A percentile compares a stretch with the other conserved stretches of the same genome.
phyloP scores from a whole-genome alignment of 2,113 vertebrate genomes.

The Tiliqua scincoides region DNA sequence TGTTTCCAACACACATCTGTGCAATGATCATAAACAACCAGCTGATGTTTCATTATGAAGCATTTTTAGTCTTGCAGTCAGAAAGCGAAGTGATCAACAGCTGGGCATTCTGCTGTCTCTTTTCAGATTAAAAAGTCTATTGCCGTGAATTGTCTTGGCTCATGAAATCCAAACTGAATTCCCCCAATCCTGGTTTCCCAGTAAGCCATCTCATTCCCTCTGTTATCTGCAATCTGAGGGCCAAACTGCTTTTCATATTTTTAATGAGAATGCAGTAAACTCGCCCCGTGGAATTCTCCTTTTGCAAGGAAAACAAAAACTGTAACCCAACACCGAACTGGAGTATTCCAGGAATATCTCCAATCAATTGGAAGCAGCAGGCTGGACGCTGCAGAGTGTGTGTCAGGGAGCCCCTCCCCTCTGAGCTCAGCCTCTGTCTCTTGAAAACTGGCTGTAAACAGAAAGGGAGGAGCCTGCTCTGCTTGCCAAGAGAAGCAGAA shows the following conservation, averaged over 20 bases:
- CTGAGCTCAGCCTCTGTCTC: conserved; percentile 44
- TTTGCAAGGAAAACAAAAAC: not conserved
- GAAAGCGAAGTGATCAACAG: not conserved
- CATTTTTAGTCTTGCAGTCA: not conserved
- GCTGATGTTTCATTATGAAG: not conserved
- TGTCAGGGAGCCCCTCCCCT: not conserved
- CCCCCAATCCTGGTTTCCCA: not conserved
- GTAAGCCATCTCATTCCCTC: not conserved
- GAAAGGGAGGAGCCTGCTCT: conserved; percentile 67
- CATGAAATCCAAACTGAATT: conserved; percentile 12
- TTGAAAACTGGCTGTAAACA: conserved; percentile 71
- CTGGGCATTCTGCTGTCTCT: fast-evolving
- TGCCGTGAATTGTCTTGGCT: not conserved
- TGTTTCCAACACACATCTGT: not conserved
- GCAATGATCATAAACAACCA: not conserved
- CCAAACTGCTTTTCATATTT: not conserved
- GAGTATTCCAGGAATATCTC: not conserved
- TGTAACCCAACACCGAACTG: not conserved
- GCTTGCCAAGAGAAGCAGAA: conserved; percentile 71
- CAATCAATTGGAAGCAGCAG: not conserved
- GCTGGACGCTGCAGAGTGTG: not conserved
- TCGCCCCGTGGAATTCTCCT: not conserved
- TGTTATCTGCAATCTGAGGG: not conserved
- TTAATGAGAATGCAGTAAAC: not conserved
- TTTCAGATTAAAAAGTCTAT: not conserved